Evolutionary conservation across 1,140 invertebrate genomes (phyloP).

Genomic region (Condylostylus longicornis): DNA sequence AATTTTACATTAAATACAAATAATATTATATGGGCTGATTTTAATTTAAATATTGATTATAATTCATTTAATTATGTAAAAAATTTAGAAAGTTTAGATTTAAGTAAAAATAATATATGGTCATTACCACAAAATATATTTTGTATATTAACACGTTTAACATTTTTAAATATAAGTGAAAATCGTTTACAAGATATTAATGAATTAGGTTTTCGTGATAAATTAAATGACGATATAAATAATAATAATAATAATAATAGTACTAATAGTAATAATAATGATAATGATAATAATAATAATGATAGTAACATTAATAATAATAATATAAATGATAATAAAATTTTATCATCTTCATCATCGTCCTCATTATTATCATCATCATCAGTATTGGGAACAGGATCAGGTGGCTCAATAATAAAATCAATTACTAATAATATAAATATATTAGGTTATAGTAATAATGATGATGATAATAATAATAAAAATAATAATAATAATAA

Average conservation of each 20-base stretch:
- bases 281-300: no score
- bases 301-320: no score
- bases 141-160: conserved; percentile 61
- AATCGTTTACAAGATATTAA: conserved; percentile 72
- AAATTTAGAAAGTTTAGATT: conserved; percentile 64
- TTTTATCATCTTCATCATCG: no score
- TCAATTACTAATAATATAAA: no score
- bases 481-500: no score
- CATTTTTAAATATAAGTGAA: conserved; percentile 62
- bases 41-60: conserved; percentile 59
- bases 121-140: conserved; percentile 71
- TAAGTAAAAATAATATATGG: conserved; percentile 79
- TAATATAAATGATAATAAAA: no score
- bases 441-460: no score
- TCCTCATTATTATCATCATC: no score
- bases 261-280: background rate
- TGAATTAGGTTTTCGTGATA: conserved; percentile 59
- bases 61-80: conserved; percentile 54
- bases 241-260: conserved; percentile 7
- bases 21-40: conserved; percentile 59
- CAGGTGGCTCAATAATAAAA: no score
- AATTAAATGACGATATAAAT: conserved; percentile 27
- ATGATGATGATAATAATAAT: no score
- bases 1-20: conserved; percentile 68
- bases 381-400: no score